These are phyloP conservation scores for Lycodopsis pacificus DNA, from an alignment of 2,797 vertebrate species.

Conservation along the genomic window DNA sequence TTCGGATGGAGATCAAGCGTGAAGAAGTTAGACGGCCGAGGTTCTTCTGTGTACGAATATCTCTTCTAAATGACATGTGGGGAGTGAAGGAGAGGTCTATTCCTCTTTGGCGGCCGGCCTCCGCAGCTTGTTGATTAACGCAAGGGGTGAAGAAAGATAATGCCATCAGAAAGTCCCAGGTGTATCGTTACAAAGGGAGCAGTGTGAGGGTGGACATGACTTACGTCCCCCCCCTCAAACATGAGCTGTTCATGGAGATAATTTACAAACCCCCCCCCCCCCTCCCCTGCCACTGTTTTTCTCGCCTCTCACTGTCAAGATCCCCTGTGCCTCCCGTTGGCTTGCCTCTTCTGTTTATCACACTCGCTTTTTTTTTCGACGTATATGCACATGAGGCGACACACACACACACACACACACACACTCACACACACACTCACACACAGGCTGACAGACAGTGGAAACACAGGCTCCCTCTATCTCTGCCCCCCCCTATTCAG, in stretches of 20 bases:
- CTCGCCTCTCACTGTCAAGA: conserved; percentile 37
- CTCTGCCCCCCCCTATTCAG: conserved; percentile 53
- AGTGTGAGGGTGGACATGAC: conserved; percentile 67
- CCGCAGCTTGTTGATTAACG: conserved; percentile 53
- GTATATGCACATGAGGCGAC: conserved; percentile 37
- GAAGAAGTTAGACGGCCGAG: conserved; percentile 47
- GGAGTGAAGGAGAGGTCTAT: conserved; percentile 52
- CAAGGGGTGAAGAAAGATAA: conserved; percentile 56
- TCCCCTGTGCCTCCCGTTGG: conserved; percentile 48
- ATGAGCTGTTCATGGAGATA: conserved; percentile 49
- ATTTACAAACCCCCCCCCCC: conserved; percentile 45
- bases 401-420: conserved; percentile 17
- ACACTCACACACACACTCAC: neutral
- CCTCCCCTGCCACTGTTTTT: conserved; percentile 23
- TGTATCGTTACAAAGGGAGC: conserved; percentile 79
- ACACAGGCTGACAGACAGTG: conserved; percentile 51
- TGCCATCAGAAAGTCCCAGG: conserved; percentile 78
- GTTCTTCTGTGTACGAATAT: conserved; percentile 32
- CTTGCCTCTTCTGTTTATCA: conserved; percentile 56
- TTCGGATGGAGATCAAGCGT: conserved; percentile 38
- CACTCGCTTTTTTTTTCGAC: conserved; percentile 21
- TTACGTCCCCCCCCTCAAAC: conserved; percentile 36
- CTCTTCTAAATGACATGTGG: conserved; percentile 38
- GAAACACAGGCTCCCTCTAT: conserved; percentile 71
- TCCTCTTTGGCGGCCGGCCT: conserved; percentile 32